Evolutionary conservation across 2,113 vertebrate genomes (phyloP).

Genomic region (Azemiops feae): DNA sequence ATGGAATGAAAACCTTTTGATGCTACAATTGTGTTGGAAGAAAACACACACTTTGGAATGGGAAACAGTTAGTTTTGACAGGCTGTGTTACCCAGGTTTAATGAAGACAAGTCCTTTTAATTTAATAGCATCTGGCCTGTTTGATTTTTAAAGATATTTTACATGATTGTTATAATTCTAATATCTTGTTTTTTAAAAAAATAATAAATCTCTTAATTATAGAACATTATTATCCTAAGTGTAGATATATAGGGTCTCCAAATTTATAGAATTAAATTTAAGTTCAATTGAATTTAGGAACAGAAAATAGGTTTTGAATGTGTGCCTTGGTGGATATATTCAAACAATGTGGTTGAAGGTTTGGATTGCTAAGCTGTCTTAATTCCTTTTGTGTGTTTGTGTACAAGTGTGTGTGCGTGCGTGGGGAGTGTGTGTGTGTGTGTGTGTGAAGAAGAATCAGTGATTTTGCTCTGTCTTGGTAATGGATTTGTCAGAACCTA

Average conservation of each 20-base stretch:
- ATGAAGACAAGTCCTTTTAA: background rate
- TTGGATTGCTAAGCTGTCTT: background rate
- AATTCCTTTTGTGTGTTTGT: background rate
- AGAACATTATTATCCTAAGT: background rate
- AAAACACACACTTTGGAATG: background rate
- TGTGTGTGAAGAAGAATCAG: background rate
- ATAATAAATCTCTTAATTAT: background rate
- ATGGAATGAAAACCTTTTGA: background rate
- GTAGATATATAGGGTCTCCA: background rate
- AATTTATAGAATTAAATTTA: background rate
- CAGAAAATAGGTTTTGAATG: background rate
- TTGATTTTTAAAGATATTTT: background rate
- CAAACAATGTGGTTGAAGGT: background rate
- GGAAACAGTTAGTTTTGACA: constrained; percentile 8
- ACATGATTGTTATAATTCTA: background rate
- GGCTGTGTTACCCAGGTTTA: constrained; percentile 4
- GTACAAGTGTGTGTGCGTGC: background rate
- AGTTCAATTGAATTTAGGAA: background rate
- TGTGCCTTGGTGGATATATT: background rate
- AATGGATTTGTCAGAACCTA: background rate
- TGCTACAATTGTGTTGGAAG: accelerated
- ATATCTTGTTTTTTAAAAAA: background rate
- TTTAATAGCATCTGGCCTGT: background rate
- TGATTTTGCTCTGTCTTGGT: background rate
- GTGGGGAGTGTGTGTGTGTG: background rate